phyloP scores from a whole-genome alignment of 2,888 invertebrate species.

The Linyphia triangularis region DNA sequence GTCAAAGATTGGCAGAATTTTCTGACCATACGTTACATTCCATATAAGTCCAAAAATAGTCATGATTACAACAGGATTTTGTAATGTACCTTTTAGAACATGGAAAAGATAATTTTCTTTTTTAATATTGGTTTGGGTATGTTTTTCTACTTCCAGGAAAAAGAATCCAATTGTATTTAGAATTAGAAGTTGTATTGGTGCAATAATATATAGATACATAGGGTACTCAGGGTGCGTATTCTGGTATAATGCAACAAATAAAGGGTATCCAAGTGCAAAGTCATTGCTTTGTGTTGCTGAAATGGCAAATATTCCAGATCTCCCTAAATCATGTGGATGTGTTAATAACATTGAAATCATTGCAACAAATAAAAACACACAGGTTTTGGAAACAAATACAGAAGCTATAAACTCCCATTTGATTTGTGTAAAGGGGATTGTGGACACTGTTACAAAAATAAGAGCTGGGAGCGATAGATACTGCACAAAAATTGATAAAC shows the following conservation, averaged over 20 bases:
- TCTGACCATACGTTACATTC: constrained; percentile 71
- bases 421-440: constrained; percentile 88
- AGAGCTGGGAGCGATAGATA: constrained; percentile 95
- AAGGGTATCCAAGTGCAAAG: constrained; percentile 96
- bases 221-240: constrained; percentile 93
- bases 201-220: constrained; percentile 93
- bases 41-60: constrained; percentile 93
- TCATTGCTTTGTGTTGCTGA: constrained; percentile 98
- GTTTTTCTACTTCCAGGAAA: constrained; percentile 89
- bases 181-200: constrained; percentile 94
- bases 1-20: constrained; percentile 73
- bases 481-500: constrained; percentile 94
- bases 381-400: constrained; percentile 90
- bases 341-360: constrained; percentile 87
- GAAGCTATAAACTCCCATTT: constrained; percentile 95
- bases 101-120: constrained; percentile 18
- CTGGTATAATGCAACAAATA: constrained; percentile 91
- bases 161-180: constrained; percentile 95
- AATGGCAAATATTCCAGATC: constrained; percentile 94
- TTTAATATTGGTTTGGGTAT: background rate
- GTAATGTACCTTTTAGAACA: constrained; percentile 85
- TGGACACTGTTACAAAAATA: constrained; percentile 93
- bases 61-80: constrained; percentile 95
- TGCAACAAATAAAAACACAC: constrained; percentile 90
- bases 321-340: constrained; percentile 88